Conservation (phyloP, 2,888 invertebrate species). For the Rhagonycha lutea region DNA sequence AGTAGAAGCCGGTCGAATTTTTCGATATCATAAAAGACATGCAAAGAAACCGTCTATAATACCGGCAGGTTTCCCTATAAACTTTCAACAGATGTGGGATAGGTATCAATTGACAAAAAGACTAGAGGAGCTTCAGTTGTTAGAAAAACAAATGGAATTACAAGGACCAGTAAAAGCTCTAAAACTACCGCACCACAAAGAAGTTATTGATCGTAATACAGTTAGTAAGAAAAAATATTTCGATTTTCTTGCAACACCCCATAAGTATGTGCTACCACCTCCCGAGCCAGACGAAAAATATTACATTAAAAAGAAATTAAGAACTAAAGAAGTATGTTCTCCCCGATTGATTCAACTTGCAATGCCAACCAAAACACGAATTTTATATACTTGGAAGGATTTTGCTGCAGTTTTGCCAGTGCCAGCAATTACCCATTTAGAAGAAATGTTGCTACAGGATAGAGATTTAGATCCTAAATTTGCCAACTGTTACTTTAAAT, state of each 20-base stretch:
- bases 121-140: not conserved
- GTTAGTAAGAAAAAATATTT: constrained; percentile 2
- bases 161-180: not conserved
- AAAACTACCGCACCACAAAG: not conserved
- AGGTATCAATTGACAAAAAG: not conserved
- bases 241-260: not conserved
- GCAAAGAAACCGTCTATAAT: not conserved
- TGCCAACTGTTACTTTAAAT: constrained; percentile 46
- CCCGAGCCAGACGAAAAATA: not conserved
- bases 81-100: not conserved
- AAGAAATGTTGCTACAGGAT: constrained; percentile 45
- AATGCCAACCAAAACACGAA: constrained; percentile 42
- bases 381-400: constrained; percentile 44
- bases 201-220: not conserved
- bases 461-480: constrained; percentile 45
- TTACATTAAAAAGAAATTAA: constrained; percentile 1
- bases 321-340: constrained; percentile 42
- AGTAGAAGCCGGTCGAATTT: not conserved
- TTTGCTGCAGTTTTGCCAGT: constrained; percentile 38
- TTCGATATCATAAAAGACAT: not conserved
- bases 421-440: constrained; percentile 41
- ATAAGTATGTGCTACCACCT: not conserved
- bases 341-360: constrained; percentile 46
- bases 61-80: not conserved
- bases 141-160: not conserved